Base-by-base conservation (phyloP, 2,888 invertebrate genomes). In the Amblyteles armatorius region DNA sequence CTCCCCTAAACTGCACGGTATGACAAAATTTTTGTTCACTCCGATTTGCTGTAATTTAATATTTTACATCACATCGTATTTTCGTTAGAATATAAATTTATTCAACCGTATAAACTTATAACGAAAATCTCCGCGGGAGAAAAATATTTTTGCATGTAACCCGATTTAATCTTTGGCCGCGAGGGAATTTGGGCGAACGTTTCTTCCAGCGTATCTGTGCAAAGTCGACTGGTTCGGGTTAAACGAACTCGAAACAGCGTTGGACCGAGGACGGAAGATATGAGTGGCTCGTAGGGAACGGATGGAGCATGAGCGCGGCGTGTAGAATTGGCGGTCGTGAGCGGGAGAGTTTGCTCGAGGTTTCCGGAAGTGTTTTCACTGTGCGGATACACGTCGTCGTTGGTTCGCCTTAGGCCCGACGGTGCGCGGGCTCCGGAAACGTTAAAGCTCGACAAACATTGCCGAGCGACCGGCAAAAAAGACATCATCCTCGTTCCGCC, bases 361-460 rank as follows among this genome's bases (percentile, higher is more conserved):
- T 67, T 67, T 67, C 65, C 19, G 36, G 36, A 67, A 67, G 65
- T 40, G 19, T 33, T 40, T 67, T 40, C 33, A 60, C 33, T 13
- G 13, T 44, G 33, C 26, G 26, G 29, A 13, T 60, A 60, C 11
- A 13, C 26, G 26, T 29, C 60, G 33, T 67, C 40, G 65, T 6
- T 67, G 40, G 44, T 22, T 19, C 40, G 65, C 36, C 19, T 6
- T 36, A 44, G 65, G n/a, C 19, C 36, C 40, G 40, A 40, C 19
- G 65, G 40, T n/a, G 65, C 65, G 40, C 9, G 5, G 22, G 22
- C 1, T n/a, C 9, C 40, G 65, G 65, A 22, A 67, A 67, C 40
- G 65, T 67, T 67, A 67, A 67, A 67, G 65, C 65, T 67, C 65
- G 65, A 67, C 65, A 67, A 67, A 67, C 65, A 67, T 36, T 36